phyloP scores from a whole-genome alignment of 2,797 vertebrate genomes.

The Eospalax fontanierii region DNA sequence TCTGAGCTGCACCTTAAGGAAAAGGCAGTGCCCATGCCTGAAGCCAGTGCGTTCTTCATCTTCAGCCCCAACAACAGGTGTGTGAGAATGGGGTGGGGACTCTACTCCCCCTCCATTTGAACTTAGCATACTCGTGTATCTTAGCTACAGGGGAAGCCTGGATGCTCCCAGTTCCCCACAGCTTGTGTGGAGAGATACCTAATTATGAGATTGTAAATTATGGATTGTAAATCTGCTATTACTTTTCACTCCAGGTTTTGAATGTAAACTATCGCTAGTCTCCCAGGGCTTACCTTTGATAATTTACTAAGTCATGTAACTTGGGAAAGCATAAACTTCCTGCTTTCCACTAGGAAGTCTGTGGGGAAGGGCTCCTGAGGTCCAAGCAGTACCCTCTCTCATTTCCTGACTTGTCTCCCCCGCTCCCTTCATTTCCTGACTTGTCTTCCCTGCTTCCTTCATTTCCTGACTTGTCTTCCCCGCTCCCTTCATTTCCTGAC shows the following conservation, averaged over 20 bases:
- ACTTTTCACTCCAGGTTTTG: neutral
- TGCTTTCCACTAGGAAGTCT: neutral
- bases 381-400: neutral
- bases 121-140: neutral
- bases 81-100: neutral
- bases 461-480: neutral
- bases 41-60: conserved; percentile 98
- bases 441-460: neutral
- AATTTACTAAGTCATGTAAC: neutral
- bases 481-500: no score
- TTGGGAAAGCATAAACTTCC: neutral
- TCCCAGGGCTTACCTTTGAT: neutral
- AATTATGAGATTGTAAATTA: neutral
- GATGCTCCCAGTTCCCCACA: no score
- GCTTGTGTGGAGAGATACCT: neutral
- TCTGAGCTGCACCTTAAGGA: conserved; percentile 98
- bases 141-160: neutral
- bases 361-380: neutral
- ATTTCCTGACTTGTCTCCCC: neutral
- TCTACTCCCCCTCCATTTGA: rapidly evolving
- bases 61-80: conserved; percentile 98
- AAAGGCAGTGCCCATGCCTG: conserved; percentile 98
- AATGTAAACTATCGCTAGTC: neutral
- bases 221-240: neutral
- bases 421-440: conserved; percentile 49